Percentiles rank a stretch among this genome's conserved stretches.
phyloP scores from a whole-genome alignment of 2,888 invertebrate species.

The Idaea dimidiata region DNA sequence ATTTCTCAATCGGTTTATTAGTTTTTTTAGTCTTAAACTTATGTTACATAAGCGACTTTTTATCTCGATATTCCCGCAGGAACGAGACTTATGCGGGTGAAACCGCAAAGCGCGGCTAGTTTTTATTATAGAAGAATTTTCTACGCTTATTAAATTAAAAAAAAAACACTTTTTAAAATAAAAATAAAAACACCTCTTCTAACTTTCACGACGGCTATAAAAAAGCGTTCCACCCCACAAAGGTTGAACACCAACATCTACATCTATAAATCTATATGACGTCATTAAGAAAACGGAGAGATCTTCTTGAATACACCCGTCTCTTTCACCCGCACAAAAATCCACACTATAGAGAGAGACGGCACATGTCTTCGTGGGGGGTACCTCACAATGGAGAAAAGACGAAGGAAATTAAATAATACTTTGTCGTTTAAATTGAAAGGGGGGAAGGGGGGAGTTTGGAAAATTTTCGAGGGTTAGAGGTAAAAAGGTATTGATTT shows the following conservation, averaged over 20 bases:
- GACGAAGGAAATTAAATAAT: conserved; percentile 79
- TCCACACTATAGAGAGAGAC: conserved; percentile 46
- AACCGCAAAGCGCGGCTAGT: no score
- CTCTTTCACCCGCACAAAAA: conserved; percentile 49
- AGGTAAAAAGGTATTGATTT: conserved; percentile 79
- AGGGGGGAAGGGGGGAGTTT: conserved; percentile 60
- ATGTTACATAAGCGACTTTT: no score
- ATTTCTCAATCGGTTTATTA: no score
- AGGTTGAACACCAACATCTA: conserved; percentile 49
- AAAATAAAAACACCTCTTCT: conserved; percentile 17
- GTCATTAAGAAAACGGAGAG: conserved; percentile 76
- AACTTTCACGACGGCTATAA: conserved; percentile 36
- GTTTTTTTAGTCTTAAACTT: no score
- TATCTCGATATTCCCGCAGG: no score
- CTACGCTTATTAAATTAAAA: no score
- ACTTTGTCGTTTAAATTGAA: conserved; percentile 79
- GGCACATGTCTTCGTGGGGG: conserved; percentile 56
- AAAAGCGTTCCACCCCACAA: conserved; percentile 59
- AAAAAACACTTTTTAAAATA: conserved; percentile 6
- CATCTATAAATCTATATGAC: conserved; percentile 78
- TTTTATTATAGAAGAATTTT: no score
- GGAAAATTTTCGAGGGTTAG: conserved; percentile 70
- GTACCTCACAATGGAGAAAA: conserved; percentile 77
- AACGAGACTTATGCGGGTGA: no score
- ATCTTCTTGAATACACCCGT: conserved; percentile 67